These are phyloP conservation scores for Panulirus ornatus DNA, from an alignment of 1,140 invertebrate genomes.

Conservation along the genomic window DNA sequence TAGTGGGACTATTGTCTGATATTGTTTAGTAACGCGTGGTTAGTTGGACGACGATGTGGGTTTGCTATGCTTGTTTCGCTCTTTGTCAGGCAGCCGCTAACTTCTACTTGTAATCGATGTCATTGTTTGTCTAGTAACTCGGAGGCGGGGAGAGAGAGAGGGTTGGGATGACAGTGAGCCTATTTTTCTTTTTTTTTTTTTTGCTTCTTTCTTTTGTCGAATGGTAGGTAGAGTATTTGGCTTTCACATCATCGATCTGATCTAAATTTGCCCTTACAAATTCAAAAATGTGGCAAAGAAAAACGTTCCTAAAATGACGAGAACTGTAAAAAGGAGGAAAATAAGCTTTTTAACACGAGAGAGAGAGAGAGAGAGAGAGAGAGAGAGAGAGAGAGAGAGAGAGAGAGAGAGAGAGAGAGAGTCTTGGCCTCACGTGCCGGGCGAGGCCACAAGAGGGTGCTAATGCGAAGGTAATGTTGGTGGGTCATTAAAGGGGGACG, in stretches of 20 bases:
- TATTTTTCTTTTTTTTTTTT: too few relatives aligned
- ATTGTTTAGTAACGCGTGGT: conserved; percentile 51
- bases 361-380: background rate
- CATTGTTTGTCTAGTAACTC: conserved; percentile 10
- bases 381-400: background rate
- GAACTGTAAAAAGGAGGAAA: too few relatives aligned
- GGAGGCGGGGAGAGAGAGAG: too few relatives aligned
- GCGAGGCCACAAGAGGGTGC: conserved; percentile 65
- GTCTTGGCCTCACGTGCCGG: conserved; percentile 31
- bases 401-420: background rate
- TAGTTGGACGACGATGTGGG: conserved; percentile 39
- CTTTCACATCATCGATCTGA: too few relatives aligned
- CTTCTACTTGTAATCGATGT: conserved; percentile 5
- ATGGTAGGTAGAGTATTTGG: too few relatives aligned
- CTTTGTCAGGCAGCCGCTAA: background rate
- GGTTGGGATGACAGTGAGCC: too few relatives aligned
- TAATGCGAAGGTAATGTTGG: conserved; percentile 65
- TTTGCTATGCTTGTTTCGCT: background rate
- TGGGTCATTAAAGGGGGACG: conserved; percentile 60
- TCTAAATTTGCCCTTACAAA: too few relatives aligned
- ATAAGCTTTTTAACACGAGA: background rate
- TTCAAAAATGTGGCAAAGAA: too few relatives aligned
- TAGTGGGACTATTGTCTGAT: conserved; percentile 41
- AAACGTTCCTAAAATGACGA: too few relatives aligned
- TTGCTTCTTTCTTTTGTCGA: too few relatives aligned